phyloP scores from a whole-genome alignment of 2,797 vertebrate species.

The Coluber constrictor region DNA sequence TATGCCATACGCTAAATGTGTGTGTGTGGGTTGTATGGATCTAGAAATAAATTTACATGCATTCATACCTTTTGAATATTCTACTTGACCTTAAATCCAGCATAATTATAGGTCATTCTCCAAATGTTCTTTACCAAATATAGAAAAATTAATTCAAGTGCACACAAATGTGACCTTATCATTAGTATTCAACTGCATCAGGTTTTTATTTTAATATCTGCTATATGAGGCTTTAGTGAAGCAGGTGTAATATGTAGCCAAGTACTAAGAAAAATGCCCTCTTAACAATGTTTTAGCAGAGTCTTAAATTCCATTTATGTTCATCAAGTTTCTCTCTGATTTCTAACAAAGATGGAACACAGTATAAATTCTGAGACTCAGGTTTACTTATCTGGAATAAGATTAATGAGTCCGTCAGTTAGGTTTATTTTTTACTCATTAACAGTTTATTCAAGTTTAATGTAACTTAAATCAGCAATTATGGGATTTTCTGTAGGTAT shows the following conservation, averaged over 20 bases:
- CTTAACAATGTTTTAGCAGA: neutral
- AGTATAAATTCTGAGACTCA: neutral
- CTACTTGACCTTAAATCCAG: neutral
- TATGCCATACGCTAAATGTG: neutral
- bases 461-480: conserved; percentile 43
- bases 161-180: neutral
- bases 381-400: conserved; percentile 39
- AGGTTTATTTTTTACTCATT: conserved; percentile 51
- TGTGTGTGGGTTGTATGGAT: neutral
- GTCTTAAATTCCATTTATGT: neutral
- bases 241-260: neutral
- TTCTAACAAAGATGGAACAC: neutral
- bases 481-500: conserved; percentile 39
- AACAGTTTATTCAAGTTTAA: conserved; percentile 47
- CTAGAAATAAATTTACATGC: neutral
- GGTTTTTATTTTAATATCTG: neutral
- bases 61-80: neutral
- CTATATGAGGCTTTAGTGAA: neutral
- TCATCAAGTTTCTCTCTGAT: neutral
- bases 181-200: neutral
- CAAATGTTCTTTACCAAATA: neutral
- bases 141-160: neutral
- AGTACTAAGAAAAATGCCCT: neutral
- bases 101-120: neutral
- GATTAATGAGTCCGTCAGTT: conserved; percentile 39